phyloP scores from a whole-genome alignment of 2,888 invertebrate species.

The Drosophila incognita region DNA sequence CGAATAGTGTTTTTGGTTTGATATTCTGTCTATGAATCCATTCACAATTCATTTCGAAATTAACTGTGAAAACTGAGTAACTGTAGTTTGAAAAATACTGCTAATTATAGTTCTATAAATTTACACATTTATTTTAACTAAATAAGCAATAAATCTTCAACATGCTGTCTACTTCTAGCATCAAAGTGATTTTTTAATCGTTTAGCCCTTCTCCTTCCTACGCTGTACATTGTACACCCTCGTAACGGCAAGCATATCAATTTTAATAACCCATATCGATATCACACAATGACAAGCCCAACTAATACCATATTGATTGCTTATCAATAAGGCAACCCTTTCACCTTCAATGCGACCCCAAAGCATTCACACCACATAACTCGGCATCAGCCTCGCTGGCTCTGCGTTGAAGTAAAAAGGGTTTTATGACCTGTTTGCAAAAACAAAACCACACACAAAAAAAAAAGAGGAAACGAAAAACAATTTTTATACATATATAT shows the following conservation, averaged over 20 bases:
- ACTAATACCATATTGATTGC: slow-evolving; percentile 78
- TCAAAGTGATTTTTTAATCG: neutral
- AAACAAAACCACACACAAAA: slow-evolving; percentile 20
- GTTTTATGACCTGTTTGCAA: slow-evolving; percentile 78
- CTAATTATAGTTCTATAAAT: neutral
- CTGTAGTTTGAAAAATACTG: neutral
- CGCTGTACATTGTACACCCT: slow-evolving; percentile 1
- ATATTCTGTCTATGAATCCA: neutral
- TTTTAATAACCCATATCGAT: slow-evolving; percentile 68
- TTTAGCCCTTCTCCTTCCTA: neutral
- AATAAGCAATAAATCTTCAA: neutral
- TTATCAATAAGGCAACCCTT: slow-evolving; percentile 64
- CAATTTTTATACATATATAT: slow-evolving; percentile 30
- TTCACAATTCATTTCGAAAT: neutral
- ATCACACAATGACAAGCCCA: slow-evolving; percentile 70
- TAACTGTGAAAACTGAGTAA: neutral
- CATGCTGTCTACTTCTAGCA: neutral
- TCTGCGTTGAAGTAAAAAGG: slow-evolving; percentile 79
- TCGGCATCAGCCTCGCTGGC: slow-evolving; percentile 60
- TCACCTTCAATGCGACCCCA: slow-evolving; percentile 27
- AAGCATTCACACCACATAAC: slow-evolving; percentile 75
- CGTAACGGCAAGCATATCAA: slow-evolving; percentile 33
- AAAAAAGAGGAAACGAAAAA: slow-evolving; percentile 24
- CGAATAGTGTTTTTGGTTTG: neutral
- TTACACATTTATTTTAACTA: no score